A percentile compares a stretch with the other conserved stretches of the same genome.
phyloP scores from a whole-genome alignment of 2,888 invertebrate species.

The Hesperia comma region DNA sequence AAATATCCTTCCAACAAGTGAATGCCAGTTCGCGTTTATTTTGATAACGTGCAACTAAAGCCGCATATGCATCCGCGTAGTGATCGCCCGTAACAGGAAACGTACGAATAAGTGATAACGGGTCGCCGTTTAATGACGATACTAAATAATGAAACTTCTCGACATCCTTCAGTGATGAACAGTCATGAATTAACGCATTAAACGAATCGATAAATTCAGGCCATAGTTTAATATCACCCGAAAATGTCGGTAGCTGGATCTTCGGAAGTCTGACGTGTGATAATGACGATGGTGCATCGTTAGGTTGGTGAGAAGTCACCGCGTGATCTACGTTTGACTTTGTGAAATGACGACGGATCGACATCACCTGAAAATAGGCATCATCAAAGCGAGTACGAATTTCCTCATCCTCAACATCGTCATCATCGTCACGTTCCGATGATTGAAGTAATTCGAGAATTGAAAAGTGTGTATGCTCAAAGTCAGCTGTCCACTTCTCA shows the following conservation, averaged over 20 bases:
- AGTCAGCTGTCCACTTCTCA: neutral
- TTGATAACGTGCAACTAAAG: slow-evolving; percentile 11
- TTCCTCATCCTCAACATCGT: neutral
- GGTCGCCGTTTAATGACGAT: slow-evolving; percentile 23
- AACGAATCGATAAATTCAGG: slow-evolving; percentile 29
- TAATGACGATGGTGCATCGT: neutral
- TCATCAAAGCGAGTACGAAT: neutral
- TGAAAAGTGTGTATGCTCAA: neutral
- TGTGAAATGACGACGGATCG: neutral
- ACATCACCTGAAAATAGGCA: neutral
- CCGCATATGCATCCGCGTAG: slow-evolving; percentile 11
- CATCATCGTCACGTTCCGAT: neutral
- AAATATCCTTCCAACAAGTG: slow-evolving; percentile 37
- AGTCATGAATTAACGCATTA: slow-evolving; percentile 28
- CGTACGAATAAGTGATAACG: slow-evolving; percentile 26
- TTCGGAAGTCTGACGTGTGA: slow-evolving; percentile 17
- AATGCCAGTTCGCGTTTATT: slow-evolving; percentile 37
- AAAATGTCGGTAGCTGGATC: slow-evolving; percentile 25
- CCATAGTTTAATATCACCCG: slow-evolving; percentile 32
- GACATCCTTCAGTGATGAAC: slow-evolving; percentile 12
- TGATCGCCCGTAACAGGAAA: slow-evolving; percentile 22
- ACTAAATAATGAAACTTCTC: slow-evolving; percentile 36
- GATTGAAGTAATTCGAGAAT: neutral
- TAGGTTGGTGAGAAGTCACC: neutral
- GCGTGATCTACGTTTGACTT: neutral